Evolutionary conservation across 2,113 vertebrate species (phyloP).

Genomic region (Pterophyllum scalare): DNA sequence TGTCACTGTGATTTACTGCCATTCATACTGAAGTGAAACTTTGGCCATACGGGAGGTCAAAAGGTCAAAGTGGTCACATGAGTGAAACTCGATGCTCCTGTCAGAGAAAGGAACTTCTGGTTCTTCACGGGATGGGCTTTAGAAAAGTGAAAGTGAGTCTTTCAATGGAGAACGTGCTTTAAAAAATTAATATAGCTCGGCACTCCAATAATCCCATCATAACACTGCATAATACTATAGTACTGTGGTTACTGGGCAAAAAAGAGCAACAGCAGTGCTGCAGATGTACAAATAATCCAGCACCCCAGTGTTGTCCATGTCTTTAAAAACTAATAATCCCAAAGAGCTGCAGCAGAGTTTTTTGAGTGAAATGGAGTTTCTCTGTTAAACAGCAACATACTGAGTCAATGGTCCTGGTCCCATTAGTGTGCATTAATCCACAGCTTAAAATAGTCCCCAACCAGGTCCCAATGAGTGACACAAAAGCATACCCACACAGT

Average conservation of each 20-base stretch:
- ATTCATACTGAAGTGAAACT: neutral
- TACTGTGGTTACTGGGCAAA: neutral
- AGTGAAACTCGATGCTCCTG: neutral
- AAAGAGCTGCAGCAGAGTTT: neutral
- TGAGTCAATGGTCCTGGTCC: neutral
- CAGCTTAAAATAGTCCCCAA: neutral
- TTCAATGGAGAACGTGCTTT: rapidly evolving
- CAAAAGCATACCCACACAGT: neutral
- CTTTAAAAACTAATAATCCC: neutral
- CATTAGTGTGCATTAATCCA: neutral
- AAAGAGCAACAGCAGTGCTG: too few species aligned
- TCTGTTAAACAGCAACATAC: neutral
- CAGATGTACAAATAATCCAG: neutral
- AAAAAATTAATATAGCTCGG: neutral
- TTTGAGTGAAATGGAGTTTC: neutral
- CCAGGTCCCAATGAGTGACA: neutral
- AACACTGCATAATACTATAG: neutral
- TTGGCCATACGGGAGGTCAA: neutral
- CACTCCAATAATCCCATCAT: neutral
- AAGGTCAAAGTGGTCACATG: neutral
- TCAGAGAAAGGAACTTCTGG: neutral
- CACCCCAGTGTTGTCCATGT: too few species aligned
- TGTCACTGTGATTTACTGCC: neutral
- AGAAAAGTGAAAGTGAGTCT: neutral
- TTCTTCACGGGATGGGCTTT: neutral